These are phyloP conservation scores for Mus pahari DNA, from an alignment of 2,113 vertebrate genomes.

Conservation along the genomic window DNA sequence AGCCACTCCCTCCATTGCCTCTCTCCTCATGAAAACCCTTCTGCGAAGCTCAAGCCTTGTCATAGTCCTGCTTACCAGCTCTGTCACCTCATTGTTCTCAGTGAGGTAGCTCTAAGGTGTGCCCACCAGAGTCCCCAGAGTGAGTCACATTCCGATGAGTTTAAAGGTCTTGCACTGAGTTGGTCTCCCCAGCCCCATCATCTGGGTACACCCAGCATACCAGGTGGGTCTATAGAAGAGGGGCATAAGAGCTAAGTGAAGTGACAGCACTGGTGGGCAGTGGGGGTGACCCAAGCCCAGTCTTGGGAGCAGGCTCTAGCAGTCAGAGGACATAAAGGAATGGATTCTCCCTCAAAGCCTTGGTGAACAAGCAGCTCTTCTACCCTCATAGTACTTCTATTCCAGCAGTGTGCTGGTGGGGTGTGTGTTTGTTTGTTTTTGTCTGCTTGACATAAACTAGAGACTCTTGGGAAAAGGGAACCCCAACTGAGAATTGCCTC, in stretches of 20 bases:
- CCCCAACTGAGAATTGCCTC: background rate
- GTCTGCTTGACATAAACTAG: background rate
- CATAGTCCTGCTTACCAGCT: background rate
- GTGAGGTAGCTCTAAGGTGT: background rate
- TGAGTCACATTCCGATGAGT: background rate
- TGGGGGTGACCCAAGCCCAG: no score
- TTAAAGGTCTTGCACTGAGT: background rate
- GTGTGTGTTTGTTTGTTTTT: background rate
- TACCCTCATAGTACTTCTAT: background rate
- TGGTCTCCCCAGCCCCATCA: no score
- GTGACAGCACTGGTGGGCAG: background rate
- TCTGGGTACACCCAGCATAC: background rate
- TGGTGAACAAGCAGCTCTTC: background rate
- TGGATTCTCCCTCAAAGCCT: background rate
- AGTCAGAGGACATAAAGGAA: background rate
- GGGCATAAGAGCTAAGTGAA: background rate
- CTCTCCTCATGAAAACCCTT: background rate
- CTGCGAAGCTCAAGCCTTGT: fast-evolving
- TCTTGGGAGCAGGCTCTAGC: background rate
- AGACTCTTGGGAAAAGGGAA: background rate
- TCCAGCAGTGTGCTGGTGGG: background rate
- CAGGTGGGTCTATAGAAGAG: background rate
- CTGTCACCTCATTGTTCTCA: background rate
- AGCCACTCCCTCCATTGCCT: background rate
- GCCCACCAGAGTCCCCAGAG: background rate